phyloP scores from a whole-genome alignment of 2,113 vertebrate species.

The Antechinus flavipes region DNA sequence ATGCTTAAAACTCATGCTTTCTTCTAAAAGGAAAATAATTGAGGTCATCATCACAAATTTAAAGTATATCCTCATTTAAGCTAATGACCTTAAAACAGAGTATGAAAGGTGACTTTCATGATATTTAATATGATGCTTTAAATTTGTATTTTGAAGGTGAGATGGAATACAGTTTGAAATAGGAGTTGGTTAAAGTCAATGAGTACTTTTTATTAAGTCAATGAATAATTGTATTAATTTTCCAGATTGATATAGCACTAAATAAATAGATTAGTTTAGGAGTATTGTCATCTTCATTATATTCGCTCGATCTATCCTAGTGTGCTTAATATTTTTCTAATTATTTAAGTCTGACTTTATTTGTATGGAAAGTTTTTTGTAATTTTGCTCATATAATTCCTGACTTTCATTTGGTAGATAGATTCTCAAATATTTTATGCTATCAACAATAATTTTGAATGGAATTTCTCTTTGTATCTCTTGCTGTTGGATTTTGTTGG shows the following conservation, averaged over 20 bases:
- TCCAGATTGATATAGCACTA: not conserved
- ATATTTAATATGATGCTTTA: conserved; percentile 27
- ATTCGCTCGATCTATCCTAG: no score
- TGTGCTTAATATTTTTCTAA: no score
- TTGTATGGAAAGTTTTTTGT: no score
- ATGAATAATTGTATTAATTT: conserved; percentile 54
- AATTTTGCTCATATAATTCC: no score
- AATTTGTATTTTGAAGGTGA: conserved; percentile 22
- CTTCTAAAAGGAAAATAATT: conserved; percentile 12
- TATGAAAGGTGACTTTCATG: conserved; percentile 39
- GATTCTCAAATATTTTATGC: no score
- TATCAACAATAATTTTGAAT: no score
- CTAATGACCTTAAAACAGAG: conserved; percentile 47
- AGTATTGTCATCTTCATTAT: no score
- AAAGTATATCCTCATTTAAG: conserved; percentile 37
- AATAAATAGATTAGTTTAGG: no score
- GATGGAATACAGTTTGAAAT: conserved; percentile 27
- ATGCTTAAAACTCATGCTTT: conserved; percentile 22
- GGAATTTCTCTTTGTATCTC: no score
- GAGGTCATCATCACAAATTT: not conserved
- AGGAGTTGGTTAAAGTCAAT: conserved; percentile 36
- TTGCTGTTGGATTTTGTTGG: no score
- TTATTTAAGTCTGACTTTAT: no score
- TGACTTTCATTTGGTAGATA: no score
- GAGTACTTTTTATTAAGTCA: conserved; percentile 34